Conservation (phyloP, 2,113 vertebrate genomes). For the Rhinoderma darwinii region DNA sequence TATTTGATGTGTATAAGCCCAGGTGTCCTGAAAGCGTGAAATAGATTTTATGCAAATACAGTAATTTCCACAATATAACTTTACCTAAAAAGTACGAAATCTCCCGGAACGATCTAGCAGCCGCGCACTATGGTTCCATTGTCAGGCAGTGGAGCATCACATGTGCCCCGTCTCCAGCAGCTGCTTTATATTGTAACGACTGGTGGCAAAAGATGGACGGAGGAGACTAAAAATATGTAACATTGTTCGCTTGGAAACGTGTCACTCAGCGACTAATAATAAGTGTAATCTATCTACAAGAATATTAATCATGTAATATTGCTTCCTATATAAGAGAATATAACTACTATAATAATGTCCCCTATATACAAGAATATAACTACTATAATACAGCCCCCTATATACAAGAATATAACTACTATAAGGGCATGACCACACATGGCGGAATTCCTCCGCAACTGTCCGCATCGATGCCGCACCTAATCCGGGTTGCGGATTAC, state of each 20-base stretch:
- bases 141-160: not conserved
- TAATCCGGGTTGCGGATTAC: too few relatives aligned
- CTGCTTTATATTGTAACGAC: not conserved
- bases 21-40: slow-evolving; percentile 49
- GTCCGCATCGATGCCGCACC: too few relatives aligned
- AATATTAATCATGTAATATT: too few relatives aligned
- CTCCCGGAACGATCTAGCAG: not conserved
- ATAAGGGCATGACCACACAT: too few relatives aligned
- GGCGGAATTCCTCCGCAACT: too few relatives aligned
- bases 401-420: too few relatives aligned
- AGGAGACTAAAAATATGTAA: not conserved
- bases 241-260: not conserved
- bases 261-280: not conserved
- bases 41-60: slow-evolving; percentile 50
- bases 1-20: slow-evolving; percentile 47
- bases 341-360: too few relatives aligned
- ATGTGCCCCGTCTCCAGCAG: not conserved
- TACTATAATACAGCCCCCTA: too few relatives aligned
- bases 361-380: too few relatives aligned
- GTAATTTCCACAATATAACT: slow-evolving; percentile 33
- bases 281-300: not conserved
- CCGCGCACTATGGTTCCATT: not conserved
- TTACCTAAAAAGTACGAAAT: slow-evolving; percentile 3
- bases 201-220: not conserved
- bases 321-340: too few relatives aligned